Base-by-base conservation (phyloP, 1,140 invertebrate species). In the Formica selysi region DNA sequence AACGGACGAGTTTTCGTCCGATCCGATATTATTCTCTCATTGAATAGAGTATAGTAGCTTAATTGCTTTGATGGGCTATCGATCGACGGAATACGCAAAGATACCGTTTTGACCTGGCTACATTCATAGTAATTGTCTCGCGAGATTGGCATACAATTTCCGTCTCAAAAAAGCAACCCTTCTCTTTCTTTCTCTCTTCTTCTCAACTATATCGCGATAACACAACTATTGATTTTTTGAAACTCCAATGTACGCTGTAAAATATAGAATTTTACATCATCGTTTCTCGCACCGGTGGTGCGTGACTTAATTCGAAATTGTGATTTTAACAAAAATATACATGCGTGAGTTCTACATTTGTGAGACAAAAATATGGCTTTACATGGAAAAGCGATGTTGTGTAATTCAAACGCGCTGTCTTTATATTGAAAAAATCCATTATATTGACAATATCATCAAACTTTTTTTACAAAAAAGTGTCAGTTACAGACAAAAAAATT, bases 91-190 rank as follows among this genome's bases (percentile, higher is more conserved):
- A 83, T 62, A 87, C 61, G 76, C 74, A 88, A 90, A 86, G 89
- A 83, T 90, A 90, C 73, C 57, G 68, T 91, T 91, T 91, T 87
- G 86, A n/a, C n/a, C n/a, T n/a, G n/a, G n/a, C n/a, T n/a, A n/a
- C n/a, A 87, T 78, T 61, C 74, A 76, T 90, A 19, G 48, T 51
- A 90, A 91, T 91, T 91, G 90, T 91, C 90, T 90, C 76, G 73
- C 78, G 67, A 79, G 81, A 90, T 90, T 91, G 91, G 80, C 91
- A 91, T 90, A 91, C 91, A 91, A 91, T 91, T 91, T 91, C 87
- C 91, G 81, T 78, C 67, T 79, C 62, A 59, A 91, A 91, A 91
- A 91, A 71, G 10, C 59, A 44, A 16, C 64, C 29, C 38, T 26
- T 44, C 36, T 59, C 16, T 22, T 36, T 19, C 29, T 41, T 13